phyloP scores from a whole-genome alignment of 1,140 invertebrate genomes.

The Ditylenchus dipsaci region DNA sequence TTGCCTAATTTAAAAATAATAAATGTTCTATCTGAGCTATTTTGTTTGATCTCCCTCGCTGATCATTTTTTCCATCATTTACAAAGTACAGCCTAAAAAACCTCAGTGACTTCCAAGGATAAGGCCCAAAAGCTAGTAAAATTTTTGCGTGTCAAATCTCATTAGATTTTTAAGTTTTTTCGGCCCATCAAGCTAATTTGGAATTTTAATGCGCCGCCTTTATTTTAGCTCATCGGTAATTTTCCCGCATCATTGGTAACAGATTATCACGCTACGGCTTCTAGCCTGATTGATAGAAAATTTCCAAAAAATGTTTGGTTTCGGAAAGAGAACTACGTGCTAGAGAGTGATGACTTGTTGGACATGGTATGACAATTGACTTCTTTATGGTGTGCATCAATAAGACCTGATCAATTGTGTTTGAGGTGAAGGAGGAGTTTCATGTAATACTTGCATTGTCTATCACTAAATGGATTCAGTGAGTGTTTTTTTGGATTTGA shows the following conservation, averaged over 20 bases:
- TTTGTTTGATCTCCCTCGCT: too few relatives aligned
- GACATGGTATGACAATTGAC: constrained; percentile 18
- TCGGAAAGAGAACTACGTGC: constrained; percentile 79
- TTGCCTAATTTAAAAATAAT: too few relatives aligned
- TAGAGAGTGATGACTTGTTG: constrained; percentile 16
- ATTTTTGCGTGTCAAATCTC: too few relatives aligned
- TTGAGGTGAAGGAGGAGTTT: constrained; percentile 69
- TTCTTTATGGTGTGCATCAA: not conserved
- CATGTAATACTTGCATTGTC: constrained; percentile 89
- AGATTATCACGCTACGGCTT: constrained; percentile 63
- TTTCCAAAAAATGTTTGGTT: constrained; percentile 57
- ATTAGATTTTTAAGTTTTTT: too few relatives aligned
- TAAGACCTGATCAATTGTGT: not conserved
- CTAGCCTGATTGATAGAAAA: constrained; percentile 60
- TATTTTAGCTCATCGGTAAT: constrained; percentile 59
- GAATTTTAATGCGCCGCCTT: not conserved
- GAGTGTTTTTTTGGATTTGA: not conserved
- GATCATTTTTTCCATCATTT: too few relatives aligned
- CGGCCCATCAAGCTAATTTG: too few relatives aligned
- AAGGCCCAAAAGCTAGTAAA: too few relatives aligned
- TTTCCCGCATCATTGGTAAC: constrained; percentile 77
- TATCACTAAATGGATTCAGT: constrained; percentile 93
- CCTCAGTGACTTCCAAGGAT: too few relatives aligned
- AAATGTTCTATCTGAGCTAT: too few relatives aligned
- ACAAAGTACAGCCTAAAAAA: too few relatives aligned